Evolutionary conservation across 1,140 invertebrate genomes (phyloP), one percentile per base, ranked within the genome.

Genomic region (Elysia chlorotica): DNA sequence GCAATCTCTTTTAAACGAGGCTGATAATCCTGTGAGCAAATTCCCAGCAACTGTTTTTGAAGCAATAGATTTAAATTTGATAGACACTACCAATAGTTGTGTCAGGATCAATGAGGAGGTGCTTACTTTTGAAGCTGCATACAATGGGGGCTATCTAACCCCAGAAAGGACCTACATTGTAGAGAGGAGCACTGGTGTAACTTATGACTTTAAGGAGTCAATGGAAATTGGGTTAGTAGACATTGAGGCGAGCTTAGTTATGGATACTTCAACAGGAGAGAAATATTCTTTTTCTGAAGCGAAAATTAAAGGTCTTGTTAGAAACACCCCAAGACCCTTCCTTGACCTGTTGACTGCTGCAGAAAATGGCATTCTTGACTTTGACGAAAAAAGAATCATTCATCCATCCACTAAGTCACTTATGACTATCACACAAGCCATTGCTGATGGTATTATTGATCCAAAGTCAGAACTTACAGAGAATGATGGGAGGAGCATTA

Each of bases 151-250:
- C n/a, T 69, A 79, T n/a, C 48, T 79, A 14, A 41, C 37, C 19
- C 21, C 65, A 28, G 74, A 76, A 41, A 71, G 66, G 57, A 71
- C 71, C 17, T 77, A 61, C 66, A 67, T 79, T 48, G 71, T 76
- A 21, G 74, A 76, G 38, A 53, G 63, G 6, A 71, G 69, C 19
- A 73, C 73, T 3, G 77, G 70, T 0, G 36, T 76, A 19, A 70
- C 71, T 30, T 76, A 78, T 66, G 30, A 66, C 36, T 75, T 79
- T 38, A 93, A 93, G 86, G 93, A 96, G 89, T 93, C 93, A 31
- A 85, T 96, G 59, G 91, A 93, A 31, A 92, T 93, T 86, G 92
- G 93, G 57, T 89, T 93, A 71, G 95, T 95, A 83, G 91, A 96
- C 83, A 88, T 91, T 0, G 89, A 91, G 61, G 92, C 92, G 61